Conservation (phyloP, 1,140 invertebrate species). For the Chlorops oryzae region DNA sequence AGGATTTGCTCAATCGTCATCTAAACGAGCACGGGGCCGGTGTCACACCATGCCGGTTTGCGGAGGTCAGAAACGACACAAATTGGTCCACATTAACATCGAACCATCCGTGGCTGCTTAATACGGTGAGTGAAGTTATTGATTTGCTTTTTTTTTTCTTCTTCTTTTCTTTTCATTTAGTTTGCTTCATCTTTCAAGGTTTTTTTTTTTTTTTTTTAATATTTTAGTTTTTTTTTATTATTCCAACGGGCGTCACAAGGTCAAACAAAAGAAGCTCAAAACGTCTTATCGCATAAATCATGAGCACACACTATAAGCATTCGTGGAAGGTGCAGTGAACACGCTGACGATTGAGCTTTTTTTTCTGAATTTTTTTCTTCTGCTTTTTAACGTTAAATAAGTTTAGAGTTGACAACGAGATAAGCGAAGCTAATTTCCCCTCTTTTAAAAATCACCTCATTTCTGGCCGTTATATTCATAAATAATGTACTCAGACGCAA, state of each 20-base stretch:
- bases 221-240: not conserved
- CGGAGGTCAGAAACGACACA: constrained; percentile 69
- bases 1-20: constrained; percentile 84
- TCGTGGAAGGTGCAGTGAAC: too few relatives aligned
- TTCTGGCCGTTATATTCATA: too few relatives aligned
- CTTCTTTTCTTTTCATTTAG: not conserved
- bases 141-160: not conserved
- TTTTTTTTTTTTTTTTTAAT: too few relatives aligned
- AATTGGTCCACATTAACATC: constrained; percentile 71
- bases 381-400: too few relatives aligned
- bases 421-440: too few relatives aligned
- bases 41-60: constrained; percentile 74
- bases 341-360: too few relatives aligned
- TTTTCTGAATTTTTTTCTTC: too few relatives aligned
- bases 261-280: not conserved
- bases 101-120: constrained; percentile 82
- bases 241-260: not conserved
- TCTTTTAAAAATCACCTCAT: too few relatives aligned
- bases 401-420: too few relatives aligned
- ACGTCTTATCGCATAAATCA: too few relatives aligned
- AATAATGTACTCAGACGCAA: too few relatives aligned
- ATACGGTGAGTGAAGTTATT: constrained; percentile 56
- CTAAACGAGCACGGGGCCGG: constrained; percentile 65
- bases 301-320: too few relatives aligned
- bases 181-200: not conserved